Evolutionary conservation across 2,113 vertebrate genomes (phyloP).

Genomic region (Falco punctatus): DNA sequence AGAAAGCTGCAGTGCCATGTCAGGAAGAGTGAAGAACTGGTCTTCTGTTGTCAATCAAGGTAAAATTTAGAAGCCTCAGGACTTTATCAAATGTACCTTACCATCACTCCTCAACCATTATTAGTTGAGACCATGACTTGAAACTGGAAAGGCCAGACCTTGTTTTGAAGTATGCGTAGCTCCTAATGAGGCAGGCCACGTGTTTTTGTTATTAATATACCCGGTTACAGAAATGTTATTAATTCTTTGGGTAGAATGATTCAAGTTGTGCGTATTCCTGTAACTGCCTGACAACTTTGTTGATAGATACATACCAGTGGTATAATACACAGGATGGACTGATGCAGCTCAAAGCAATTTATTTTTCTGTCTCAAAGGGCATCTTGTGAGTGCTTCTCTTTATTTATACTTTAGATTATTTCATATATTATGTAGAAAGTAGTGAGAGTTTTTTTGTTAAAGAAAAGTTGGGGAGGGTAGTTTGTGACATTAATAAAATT

Average conservation of each 20-base stretch:
- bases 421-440: not conserved
- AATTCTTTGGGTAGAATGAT: not conserved
- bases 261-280: not conserved
- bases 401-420: not conserved
- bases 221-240: not conserved
- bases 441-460: not conserved
- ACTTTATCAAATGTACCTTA: not conserved
- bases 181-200: not conserved
- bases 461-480: not conserved
- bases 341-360: not conserved
- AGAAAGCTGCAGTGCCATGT: not conserved
- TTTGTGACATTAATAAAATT: not conserved
- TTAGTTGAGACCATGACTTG: not conserved
- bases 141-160: not conserved
- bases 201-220: not conserved
- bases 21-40: not conserved
- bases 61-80: not conserved
- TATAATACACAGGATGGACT: not conserved
- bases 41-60: not conserved
- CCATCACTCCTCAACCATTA: not conserved
- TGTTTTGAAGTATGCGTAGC: not conserved
- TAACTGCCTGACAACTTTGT: not conserved
- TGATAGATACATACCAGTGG: not conserved
- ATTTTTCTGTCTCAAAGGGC: not conserved
- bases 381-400: not conserved